phyloP scores from a whole-genome alignment of 2,797 vertebrate genomes.

The Vireo griseus region DNA sequence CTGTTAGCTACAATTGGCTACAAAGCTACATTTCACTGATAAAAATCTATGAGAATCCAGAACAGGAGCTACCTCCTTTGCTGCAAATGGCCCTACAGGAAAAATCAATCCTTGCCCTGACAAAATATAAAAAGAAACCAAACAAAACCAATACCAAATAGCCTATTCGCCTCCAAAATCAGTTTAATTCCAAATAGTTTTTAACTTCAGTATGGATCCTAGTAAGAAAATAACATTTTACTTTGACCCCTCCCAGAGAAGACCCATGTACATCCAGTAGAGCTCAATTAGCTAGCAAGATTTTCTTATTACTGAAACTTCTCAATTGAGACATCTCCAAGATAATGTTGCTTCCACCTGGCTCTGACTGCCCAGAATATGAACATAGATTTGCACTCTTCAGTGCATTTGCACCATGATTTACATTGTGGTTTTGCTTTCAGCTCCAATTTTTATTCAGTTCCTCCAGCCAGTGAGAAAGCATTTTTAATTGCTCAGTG shows the following conservation, averaged over 20 bases:
- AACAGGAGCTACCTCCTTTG: not conserved
- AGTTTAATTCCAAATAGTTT: not conserved
- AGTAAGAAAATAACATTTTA: not conserved
- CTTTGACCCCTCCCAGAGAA: not conserved
- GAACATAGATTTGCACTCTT: not conserved
- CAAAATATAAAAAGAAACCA: accelerated
- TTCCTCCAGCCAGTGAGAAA: not conserved
- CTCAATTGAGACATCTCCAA: not conserved
- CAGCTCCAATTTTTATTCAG: not conserved
- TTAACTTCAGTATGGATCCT: not conserved
- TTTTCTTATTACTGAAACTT: not conserved
- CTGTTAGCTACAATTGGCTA: too few species aligned
- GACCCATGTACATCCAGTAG: not conserved
- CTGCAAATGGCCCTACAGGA: not conserved
- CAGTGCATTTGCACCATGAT: accelerated
- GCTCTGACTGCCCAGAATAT: not conserved
- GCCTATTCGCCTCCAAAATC: not conserved
- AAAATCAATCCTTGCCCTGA: not conserved
- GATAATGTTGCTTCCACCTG: not conserved
- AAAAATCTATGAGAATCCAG: not conserved
- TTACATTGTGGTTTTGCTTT: not conserved
- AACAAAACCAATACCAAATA: not conserved
- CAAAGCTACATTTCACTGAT: not conserved
- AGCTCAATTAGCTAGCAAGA: not conserved
- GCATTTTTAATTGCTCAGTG: not conserved